Evolutionary conservation across 2,888 invertebrate species (phyloP).

Genomic region (Andricus quercusramuli): DNA sequence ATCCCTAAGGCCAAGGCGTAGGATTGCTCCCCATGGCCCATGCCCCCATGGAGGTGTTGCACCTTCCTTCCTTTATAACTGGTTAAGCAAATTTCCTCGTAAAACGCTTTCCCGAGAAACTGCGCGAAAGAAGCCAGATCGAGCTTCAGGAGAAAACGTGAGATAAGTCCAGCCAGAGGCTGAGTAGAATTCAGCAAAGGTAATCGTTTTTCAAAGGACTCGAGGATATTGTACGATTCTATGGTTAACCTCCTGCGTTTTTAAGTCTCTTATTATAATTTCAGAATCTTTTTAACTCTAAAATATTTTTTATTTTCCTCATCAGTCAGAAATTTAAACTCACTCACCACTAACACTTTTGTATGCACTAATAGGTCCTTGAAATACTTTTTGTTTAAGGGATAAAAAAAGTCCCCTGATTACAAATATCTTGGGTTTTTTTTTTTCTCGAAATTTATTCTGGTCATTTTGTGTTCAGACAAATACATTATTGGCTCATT

Average conservation of each 20-base stretch:
- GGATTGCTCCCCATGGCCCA: constrained; percentile 45
- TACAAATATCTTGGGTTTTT: no score
- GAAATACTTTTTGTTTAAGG: no score
- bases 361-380: no score
- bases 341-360: no score
- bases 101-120: constrained; percentile 69
- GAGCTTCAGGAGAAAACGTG: constrained; percentile 23
- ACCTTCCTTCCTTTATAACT: constrained; percentile 66
- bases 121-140: constrained; percentile 8
- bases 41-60: constrained; percentile 57
- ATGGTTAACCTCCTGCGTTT: not conserved
- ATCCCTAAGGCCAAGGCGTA: constrained; percentile 23
- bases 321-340: no score
- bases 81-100: constrained; percentile 73
- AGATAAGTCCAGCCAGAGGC: constrained; percentile 24
- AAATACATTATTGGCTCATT: no score
- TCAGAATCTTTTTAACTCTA: not conserved
- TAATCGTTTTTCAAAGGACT: constrained; percentile 33
- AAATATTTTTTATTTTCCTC: not conserved
- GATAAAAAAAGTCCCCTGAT: no score
- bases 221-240: not conserved
- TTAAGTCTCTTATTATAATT: not conserved
- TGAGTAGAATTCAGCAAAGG: constrained; percentile 8
- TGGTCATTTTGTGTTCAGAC: no score
- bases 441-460: no score